phyloP scores from a whole-genome alignment of 2,888 invertebrate species.

The Pteria penguin region DNA sequence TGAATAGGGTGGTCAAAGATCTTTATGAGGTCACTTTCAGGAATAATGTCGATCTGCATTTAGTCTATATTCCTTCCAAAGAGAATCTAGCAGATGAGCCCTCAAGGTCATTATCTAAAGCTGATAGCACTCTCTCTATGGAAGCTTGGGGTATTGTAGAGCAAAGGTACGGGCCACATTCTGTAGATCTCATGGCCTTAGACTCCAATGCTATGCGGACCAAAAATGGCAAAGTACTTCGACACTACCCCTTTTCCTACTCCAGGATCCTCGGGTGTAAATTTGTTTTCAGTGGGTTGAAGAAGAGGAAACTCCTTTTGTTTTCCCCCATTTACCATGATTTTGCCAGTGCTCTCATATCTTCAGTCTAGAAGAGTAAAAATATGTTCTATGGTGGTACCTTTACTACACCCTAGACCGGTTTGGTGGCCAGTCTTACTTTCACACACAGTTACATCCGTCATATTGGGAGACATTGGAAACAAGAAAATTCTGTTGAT shows the following conservation, averaged over 20 bases:
- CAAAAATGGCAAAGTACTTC: conserved; percentile 6
- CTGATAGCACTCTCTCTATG: conserved; percentile 4
- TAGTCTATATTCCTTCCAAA: conserved; percentile 38
- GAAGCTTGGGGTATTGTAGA: conserved; percentile 21
- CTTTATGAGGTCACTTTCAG: conserved; percentile 7
- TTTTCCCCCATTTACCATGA: conserved; percentile 37
- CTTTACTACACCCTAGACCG: conserved; percentile 18
- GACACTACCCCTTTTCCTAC: conserved; percentile 33
- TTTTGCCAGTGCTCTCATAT: conserved; percentile 35
- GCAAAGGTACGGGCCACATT: conserved; percentile 37
- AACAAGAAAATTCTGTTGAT: not conserved
- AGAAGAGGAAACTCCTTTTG: conserved; percentile 39
- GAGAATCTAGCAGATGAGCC: conserved; percentile 27
- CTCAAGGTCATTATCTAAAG: conserved; percentile 3
- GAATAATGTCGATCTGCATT: conserved; percentile 38
- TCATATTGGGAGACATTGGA: conserved; percentile 5
- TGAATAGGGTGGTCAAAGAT: conserved; percentile 8
- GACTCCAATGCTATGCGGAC: conserved; percentile 42
- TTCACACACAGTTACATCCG: not conserved
- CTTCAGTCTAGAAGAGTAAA: not conserved
- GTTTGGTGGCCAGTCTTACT: conserved; percentile 42
- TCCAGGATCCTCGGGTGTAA: conserved; percentile 32
- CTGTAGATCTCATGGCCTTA: conserved; percentile 42
- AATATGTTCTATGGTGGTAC: conserved; percentile 35
- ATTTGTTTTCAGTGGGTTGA: conserved; percentile 40